A percentile compares a stretch with the other conserved stretches of the same genome.
These are phyloP conservation scores for Rhinatrema bivittatum DNA, from an alignment of 2,797 vertebrate species.

Conservation along the genomic window DNA sequence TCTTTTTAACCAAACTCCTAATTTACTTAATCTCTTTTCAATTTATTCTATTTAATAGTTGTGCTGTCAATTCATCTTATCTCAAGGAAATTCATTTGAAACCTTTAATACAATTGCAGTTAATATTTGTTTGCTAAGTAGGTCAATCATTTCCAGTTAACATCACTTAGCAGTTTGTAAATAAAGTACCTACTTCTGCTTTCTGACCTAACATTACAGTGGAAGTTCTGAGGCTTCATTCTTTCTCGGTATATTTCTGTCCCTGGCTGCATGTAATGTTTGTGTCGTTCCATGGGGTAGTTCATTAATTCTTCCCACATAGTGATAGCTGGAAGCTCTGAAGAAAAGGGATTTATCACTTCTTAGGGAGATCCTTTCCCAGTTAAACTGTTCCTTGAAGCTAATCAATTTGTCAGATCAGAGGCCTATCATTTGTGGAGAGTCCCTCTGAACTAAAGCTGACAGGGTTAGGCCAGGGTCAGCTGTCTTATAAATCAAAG, in stretches of 20 bases:
- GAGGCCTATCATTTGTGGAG: constrained; percentile 31
- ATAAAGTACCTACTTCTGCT: constrained; percentile 7
- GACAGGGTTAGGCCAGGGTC: constrained; percentile 37
- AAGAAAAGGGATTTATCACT: constrained; percentile 29
- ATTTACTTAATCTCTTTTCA: constrained; percentile 10
- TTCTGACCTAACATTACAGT: constrained; percentile 1
- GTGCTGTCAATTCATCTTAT: constrained; percentile 15
- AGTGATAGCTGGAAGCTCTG: not conserved
- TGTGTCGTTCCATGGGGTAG: not conserved
- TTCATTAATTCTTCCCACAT: constrained; percentile 3
- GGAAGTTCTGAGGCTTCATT: not conserved
- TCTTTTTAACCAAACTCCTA: constrained; percentile 8
- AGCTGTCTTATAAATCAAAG: constrained; percentile 41
- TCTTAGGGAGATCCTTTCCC: constrained; percentile 23
- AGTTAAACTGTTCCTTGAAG: constrained; percentile 29
- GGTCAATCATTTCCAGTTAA: constrained; percentile 41
- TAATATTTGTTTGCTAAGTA: constrained; percentile 42
- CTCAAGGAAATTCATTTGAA: constrained; percentile 13
- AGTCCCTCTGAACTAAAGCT: constrained; percentile 36
- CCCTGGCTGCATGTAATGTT: not conserved
- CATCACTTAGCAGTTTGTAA: constrained; percentile 24
- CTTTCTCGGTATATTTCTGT: not conserved
- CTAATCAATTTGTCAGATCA: constrained; percentile 41
- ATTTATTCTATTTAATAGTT: constrained; percentile 19
- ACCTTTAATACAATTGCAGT: constrained; percentile 18